These are phyloP conservation scores for Dreissena polymorpha DNA, from an alignment of 1,140 invertebrate species.

Conservation along the genomic window DNA sequence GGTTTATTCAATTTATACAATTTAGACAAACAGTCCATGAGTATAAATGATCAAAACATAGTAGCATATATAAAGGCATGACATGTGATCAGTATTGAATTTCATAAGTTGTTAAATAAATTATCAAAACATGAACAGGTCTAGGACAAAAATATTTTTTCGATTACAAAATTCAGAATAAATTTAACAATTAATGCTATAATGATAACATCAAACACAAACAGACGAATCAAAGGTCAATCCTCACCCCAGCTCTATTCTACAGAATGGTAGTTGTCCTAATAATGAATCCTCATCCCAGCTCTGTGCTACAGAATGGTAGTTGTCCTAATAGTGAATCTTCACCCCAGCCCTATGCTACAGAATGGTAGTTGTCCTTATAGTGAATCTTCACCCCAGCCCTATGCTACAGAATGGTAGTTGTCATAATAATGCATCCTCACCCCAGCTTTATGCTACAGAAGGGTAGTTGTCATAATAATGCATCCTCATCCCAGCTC, in stretches of 20 bases:
- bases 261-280: conserved; percentile 80
- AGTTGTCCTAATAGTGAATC: conserved; percentile 79
- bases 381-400: conserved; percentile 85
- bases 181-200: no score
- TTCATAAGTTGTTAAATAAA: no score
- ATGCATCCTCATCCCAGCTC: conserved; percentile 86
- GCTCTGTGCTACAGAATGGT: conserved; percentile 88
- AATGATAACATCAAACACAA: no score
- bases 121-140: no score
- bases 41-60: no score
- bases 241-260: conserved; percentile 90
- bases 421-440: conserved; percentile 79
- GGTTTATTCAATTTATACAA: no score
- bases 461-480: conserved; percentile 66
- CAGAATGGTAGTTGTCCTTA: conserved; percentile 68
- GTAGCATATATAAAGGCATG: no score
- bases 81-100: no score
- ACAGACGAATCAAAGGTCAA: no score
- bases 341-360: conserved; percentile 91
- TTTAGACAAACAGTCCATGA: no score
- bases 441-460: conserved; percentile 90
- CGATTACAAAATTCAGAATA: no score
- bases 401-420: conserved; percentile 87
- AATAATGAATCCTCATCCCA: conserved; percentile 83
- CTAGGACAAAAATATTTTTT: no score